These are phyloP conservation scores for Lepus timidus DNA, from an alignment of 2,113 vertebrate genomes.

Conservation along the genomic window DNA sequence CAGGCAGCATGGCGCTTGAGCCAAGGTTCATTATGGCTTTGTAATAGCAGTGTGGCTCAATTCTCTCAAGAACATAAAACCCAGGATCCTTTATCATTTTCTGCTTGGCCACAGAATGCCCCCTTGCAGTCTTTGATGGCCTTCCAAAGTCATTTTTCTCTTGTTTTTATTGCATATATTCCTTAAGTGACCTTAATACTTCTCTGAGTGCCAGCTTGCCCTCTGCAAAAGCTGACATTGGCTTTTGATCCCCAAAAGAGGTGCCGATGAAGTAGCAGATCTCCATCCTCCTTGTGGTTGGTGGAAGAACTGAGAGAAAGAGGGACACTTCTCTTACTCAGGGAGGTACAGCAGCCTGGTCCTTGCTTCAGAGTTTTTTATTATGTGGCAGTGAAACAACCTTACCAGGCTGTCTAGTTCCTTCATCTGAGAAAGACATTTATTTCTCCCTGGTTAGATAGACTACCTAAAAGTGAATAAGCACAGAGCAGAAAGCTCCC, in stretches of 20 bases:
- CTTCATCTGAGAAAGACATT: constrained; percentile 56
- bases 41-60: constrained; percentile 41
- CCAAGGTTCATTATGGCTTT: constrained; percentile 50
- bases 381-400: background rate
- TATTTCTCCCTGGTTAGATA: background rate
- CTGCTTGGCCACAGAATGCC: constrained; percentile 55
- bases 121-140: background rate
- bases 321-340: background rate
- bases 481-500: background rate
- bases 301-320: background rate
- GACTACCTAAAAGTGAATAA: background rate
- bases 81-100: constrained; percentile 61
- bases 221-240: background rate
- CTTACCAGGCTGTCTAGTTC: background rate
- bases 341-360: background rate
- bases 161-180: constrained; percentile 31
- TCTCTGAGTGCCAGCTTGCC: background rate
- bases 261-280: background rate
- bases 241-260: background rate
- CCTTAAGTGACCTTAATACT: background rate
- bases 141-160: background rate
- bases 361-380: background rate
- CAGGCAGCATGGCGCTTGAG: constrained; percentile 3
- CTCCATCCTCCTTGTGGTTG: background rate
- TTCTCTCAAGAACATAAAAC: constrained; percentile 42